phyloP scores from a whole-genome alignment of 2,888 invertebrate species.

The Tiliacea citrago region DNA sequence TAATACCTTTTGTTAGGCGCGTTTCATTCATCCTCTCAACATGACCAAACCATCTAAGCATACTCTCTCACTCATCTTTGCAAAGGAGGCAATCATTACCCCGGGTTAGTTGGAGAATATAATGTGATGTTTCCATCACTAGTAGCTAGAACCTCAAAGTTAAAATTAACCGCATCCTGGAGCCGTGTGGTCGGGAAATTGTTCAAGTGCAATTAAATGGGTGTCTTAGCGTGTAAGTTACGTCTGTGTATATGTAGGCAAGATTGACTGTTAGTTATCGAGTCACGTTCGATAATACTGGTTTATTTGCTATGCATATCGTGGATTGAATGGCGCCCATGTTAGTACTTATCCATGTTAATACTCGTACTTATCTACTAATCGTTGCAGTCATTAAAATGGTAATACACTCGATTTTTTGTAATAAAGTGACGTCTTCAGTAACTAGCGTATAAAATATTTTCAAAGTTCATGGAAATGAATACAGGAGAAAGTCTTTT shows the following conservation, averaged over 20 bases:
- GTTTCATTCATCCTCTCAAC: no score
- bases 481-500: no score
- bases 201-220: conserved; percentile 49
- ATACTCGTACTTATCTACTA: background rate
- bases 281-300: conserved; percentile 29
- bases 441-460: background rate
- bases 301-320: conserved; percentile 12
- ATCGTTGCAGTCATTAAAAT: background rate
- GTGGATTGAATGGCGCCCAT: conserved; percentile 11
- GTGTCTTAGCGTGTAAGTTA: conserved; percentile 26
- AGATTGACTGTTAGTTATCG: conserved; percentile 12
- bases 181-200: conserved; percentile 51
- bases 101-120: conserved; percentile 12
- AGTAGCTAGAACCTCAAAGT: conserved; percentile 24
- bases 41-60: no score
- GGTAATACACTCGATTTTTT: background rate
- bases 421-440: background rate
- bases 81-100: conserved; percentile 15
- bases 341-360: background rate
- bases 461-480: background rate
- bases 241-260: background rate
- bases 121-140: conserved; percentile 18
- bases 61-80: no score
- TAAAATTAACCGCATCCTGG: conserved; percentile 67
- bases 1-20: no score